Evolutionary conservation across 2,888 invertebrate species (phyloP).

Genomic region (Rhyacophila evoluta): DNA sequence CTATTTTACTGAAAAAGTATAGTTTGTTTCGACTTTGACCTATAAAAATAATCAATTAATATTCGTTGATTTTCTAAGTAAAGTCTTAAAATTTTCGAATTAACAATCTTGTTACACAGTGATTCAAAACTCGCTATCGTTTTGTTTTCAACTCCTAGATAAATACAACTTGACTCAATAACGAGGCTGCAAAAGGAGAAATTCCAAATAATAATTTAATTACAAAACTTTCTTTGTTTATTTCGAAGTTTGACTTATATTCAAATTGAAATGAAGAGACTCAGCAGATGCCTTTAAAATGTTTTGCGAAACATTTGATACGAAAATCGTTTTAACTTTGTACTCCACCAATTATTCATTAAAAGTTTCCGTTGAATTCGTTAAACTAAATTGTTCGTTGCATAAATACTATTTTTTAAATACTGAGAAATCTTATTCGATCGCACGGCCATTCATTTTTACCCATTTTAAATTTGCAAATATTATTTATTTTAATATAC

Average conservation of each 20-base stretch:
- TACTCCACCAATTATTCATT: neutral
- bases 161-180: conserved; percentile 33
- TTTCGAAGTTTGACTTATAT: conserved; percentile 36
- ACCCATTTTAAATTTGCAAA: too few species aligned
- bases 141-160: conserved; percentile 33
- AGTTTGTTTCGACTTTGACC: too few species aligned
- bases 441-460: too few species aligned
- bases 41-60: too few species aligned
- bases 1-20: too few species aligned
- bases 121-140: neutral
- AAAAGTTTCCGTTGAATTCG: neutral
- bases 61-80: neutral
- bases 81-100: neutral
- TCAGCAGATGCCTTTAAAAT: neutral
- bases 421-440: too few species aligned
- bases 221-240: conserved; percentile 39
- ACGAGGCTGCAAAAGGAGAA: conserved; percentile 25
- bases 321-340: neutral
- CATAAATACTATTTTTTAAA: neutral
- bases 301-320: conserved; percentile 17
- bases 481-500: too few species aligned
- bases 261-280: conserved; percentile 28
- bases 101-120: neutral
- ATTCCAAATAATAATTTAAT: conserved; percentile 39
- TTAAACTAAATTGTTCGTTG: neutral